Percentiles rank a stretch among this genome's conserved stretches.
These are phyloP conservation scores for Pyrochroa serraticornis DNA, from an alignment of 2,888 invertebrate genomes.

Conservation along the genomic window DNA sequence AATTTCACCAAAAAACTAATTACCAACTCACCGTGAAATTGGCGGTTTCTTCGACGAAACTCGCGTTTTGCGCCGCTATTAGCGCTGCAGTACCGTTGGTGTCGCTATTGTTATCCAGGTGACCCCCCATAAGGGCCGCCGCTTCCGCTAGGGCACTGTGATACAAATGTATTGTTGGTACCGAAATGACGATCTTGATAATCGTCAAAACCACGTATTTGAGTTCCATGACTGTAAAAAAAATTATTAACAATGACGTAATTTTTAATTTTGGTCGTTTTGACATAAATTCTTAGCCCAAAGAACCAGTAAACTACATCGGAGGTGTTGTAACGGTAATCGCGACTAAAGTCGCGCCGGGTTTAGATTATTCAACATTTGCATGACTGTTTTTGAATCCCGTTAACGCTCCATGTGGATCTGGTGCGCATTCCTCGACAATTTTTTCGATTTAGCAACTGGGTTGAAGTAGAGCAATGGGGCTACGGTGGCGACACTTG, in stretches of 20 bases:
- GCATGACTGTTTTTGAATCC: constrained; percentile 14
- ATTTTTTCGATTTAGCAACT: constrained; percentile 5
- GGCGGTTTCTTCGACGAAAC: not conserved
- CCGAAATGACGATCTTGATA: constrained; percentile 54
- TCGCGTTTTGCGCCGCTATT: constrained; percentile 7
- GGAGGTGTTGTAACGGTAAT: constrained; percentile 25
- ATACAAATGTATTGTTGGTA: constrained; percentile 43
- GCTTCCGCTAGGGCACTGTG: constrained; percentile 32
- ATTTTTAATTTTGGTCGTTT: not conserved
- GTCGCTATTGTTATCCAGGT: constrained; percentile 43
- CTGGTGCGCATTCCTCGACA: constrained; percentile 17
- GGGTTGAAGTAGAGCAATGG: not conserved
- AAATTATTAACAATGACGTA: constrained; percentile 1
- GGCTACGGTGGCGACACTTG: too few relatives aligned
- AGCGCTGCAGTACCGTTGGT: constrained; percentile 32
- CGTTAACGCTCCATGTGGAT: constrained; percentile 14
- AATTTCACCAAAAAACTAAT: not conserved
- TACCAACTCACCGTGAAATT: constrained; percentile 19
- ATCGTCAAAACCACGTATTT: constrained; percentile 52
- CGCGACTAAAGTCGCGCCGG: constrained; percentile 21
- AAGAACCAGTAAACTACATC: constrained; percentile 29
- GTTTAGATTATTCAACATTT: constrained; percentile 19
- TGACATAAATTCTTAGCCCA: constrained; percentile 13
- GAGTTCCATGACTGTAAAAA: constrained; percentile 49
- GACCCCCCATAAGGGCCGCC: constrained; percentile 50